Evolutionary conservation across 1,140 invertebrate genomes (phyloP), one percentile per base, ranked within the genome.

Genomic region (Monochamus saltuarius): DNA sequence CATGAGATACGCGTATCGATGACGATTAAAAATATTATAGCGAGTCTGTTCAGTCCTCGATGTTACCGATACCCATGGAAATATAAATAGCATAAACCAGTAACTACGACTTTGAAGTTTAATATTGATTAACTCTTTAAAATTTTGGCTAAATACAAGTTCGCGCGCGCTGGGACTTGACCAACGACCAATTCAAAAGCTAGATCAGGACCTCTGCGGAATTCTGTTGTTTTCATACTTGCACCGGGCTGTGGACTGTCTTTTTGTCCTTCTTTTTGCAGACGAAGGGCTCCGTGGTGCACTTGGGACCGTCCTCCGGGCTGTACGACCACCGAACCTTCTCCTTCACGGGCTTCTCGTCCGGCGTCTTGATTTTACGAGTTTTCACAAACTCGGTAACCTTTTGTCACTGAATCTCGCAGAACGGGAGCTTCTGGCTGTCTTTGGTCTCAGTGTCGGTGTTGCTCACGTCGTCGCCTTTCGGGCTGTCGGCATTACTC

Each of bases 401-500:
- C 76, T 81, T 81, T 79, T 80, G 81, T 87, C 84, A 87, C 83
- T 87, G 85, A 78, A 87, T 86, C 75, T 84, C 83, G 78, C 85
- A 87, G 75, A 87, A 87, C 38, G 82, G 82, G 69, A 86, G 70
- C 74, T 87, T 87, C 61, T 80, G 79, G 59, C 75, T 77, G 46
- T 82, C 81, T 71, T 81, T 81, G 43, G 77, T 73, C 69, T 82
- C 81, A 14, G 67, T 70, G 64, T 82, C 81, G 49, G 75, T 73
- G 66, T 82, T 82, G 69, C 75, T 81, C 45, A 76, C 61, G 63
- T 86, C 84, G 69, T 86, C 85, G 43, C 80, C 79, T 74, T 81
- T 82, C 8, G 80, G 80, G 67, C 79, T 80, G 40, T 80, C 79
- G 52, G 78, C 75, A 61, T 79, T 79, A 69, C 78, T 80, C 54